phyloP scores from a whole-genome alignment of 2,797 vertebrate genomes.

The Pipistrellus nathusii region DNA sequence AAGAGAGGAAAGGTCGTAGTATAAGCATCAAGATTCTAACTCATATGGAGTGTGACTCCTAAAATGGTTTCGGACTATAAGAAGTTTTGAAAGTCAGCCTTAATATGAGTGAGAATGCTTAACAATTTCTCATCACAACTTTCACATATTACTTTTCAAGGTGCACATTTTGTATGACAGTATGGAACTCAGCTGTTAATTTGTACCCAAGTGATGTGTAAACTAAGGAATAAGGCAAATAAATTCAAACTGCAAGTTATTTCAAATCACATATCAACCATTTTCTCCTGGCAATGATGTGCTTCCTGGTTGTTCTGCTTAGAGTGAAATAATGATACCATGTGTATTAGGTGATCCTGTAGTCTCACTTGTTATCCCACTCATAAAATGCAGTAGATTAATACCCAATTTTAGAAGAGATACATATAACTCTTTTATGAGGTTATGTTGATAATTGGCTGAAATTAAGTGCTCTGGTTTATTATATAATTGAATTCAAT shows the following conservation, averaged over 20 bases:
- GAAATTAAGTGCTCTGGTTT: background rate
- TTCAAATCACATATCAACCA: slow-evolving; percentile 10
- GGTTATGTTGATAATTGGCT: background rate
- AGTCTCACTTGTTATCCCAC: accelerated
- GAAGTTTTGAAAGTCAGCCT: background rate
- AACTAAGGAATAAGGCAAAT: slow-evolving; percentile 49
- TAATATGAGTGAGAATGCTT: background rate
- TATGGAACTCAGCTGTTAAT: slow-evolving; percentile 22
- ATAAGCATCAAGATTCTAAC: background rate
- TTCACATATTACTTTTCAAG: background rate
- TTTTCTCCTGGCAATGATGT: background rate
- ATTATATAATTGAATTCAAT: background rate
- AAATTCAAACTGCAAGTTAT: slow-evolving; percentile 47
- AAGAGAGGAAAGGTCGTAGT: background rate
- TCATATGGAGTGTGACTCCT: background rate
- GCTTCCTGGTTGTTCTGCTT: background rate
- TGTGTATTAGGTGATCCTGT: too few species aligned
- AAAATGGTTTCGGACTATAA: background rate
- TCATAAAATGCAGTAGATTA: background rate
- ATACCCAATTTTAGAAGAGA: background rate
- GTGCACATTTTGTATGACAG: background rate
- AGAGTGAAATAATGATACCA: background rate
- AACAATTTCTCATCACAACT: background rate
- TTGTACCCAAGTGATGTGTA: background rate
- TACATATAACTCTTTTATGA: background rate